phyloP scores from a whole-genome alignment of 1,140 invertebrate genomes.

The Lepeophtheirus salmonis region DNA sequence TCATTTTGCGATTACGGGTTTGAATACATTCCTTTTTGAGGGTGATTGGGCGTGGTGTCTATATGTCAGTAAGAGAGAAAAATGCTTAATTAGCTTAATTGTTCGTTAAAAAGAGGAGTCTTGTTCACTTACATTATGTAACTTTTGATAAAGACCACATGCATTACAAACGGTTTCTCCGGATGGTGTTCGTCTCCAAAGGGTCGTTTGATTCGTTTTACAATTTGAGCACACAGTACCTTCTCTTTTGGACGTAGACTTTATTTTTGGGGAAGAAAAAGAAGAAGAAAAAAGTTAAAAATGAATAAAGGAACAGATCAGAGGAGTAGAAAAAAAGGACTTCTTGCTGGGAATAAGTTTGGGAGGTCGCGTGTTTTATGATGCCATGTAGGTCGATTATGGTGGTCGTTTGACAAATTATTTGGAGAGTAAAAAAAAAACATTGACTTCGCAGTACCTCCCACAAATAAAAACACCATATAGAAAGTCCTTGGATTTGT shows the following conservation, averaged over 20 bases:
- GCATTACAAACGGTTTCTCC: constrained; percentile 89
- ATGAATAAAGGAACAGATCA: background rate
- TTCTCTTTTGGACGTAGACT: constrained; percentile 22
- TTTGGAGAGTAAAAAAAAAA: background rate
- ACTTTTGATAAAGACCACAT: constrained; percentile 77
- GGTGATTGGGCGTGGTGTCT: constrained; percentile 90
- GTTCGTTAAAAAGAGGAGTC: too few relatives aligned
- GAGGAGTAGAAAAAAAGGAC: too few relatives aligned
- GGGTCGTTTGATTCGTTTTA: constrained; percentile 62
- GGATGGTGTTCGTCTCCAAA: constrained; percentile 68
- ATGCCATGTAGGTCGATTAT: background rate
- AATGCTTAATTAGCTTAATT: too few relatives aligned
- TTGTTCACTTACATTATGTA: constrained; percentile 36
- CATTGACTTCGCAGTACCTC: too few relatives aligned
- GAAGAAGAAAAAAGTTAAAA: background rate
- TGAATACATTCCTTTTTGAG: constrained; percentile 99
- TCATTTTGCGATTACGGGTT: constrained; percentile 83
- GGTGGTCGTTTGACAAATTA: background rate
- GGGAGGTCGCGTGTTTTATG: background rate
- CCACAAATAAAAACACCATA: background rate
- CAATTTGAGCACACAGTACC: constrained; percentile 32
- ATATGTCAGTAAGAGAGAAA: constrained; percentile 31
- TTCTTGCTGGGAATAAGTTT: background rate
- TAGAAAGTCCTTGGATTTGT: background rate
- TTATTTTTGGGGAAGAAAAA: background rate